phyloP scores from a whole-genome alignment of 2,888 invertebrate genomes.

The Ganaspis brasiliensis region DNA sequence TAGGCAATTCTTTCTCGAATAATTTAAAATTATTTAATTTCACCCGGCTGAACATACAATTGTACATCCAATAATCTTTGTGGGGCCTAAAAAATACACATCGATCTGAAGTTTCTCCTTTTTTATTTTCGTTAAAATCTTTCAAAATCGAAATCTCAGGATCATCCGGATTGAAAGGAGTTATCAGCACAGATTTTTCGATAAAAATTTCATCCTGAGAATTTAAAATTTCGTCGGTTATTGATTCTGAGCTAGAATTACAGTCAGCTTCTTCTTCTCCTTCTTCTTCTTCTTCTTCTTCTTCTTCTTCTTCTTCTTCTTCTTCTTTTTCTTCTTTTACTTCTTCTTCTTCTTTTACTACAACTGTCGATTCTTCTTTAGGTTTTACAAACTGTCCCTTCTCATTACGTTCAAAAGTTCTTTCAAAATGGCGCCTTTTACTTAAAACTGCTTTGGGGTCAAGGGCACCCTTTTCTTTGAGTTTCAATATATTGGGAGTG shows the following conservation, averaged over 20 bases:
- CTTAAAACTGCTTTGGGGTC: constrained; percentile 12
- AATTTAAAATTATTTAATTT: constrained; percentile 69
- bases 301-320: background rate
- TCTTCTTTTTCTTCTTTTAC: no score
- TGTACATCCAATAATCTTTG: constrained; percentile 77
- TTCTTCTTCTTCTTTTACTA: no score
- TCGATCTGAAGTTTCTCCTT: background rate
- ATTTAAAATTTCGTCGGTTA: constrained; percentile 42
- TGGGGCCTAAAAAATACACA: constrained; percentile 69
- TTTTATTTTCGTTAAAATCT: constrained; percentile 24
- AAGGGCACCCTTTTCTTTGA: constrained; percentile 59
- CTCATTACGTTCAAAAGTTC: constrained; percentile 44
- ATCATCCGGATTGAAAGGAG: constrained; percentile 31
- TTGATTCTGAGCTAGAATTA: background rate
- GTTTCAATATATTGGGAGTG: constrained; percentile 60
- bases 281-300: no score
- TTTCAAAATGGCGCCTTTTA: constrained; percentile 32
- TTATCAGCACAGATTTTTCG: constrained; percentile 31
- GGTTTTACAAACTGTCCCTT: constrained; percentile 57
- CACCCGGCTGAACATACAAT: constrained; percentile 72
- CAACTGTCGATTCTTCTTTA: background rate
- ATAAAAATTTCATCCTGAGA: constrained; percentile 28
- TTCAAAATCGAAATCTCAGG: constrained; percentile 51
- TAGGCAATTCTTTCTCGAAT: constrained; percentile 74
- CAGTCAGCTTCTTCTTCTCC: background rate